phyloP scores from a whole-genome alignment of 2,888 invertebrate species.

The Papilio protenor region DNA sequence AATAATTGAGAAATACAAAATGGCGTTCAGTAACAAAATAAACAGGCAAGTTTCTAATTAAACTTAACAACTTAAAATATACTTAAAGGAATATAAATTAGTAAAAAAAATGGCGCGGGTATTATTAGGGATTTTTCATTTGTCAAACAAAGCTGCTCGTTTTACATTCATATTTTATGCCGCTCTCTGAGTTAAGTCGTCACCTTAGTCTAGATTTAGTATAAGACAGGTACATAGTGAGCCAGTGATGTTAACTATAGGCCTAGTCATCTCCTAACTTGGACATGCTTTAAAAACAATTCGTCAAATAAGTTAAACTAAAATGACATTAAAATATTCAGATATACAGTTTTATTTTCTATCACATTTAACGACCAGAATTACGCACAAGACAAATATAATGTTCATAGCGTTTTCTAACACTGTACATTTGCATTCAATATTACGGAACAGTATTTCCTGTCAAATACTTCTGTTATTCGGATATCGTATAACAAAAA shows the following conservation, averaged over 20 bases:
- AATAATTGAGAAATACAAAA: slow-evolving; percentile 14
- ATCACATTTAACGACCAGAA: neutral
- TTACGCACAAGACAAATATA: neutral
- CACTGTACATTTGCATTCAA: slow-evolving; percentile 3
- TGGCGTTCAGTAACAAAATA: neutral
- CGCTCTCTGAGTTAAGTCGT: neutral
- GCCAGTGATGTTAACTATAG: no score
- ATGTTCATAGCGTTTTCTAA: neutral
- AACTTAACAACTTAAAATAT: neutral
- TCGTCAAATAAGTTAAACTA: no score
- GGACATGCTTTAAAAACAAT: no score
- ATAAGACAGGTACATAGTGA: neutral
- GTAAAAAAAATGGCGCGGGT: neutral
- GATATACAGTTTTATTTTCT: neutral
- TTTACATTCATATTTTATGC: neutral
- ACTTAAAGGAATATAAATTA: neutral
- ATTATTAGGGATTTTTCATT: neutral
- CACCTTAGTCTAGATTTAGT: neutral
- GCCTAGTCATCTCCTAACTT: no score
- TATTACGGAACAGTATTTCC: neutral
- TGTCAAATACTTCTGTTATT: slow-evolving; percentile 20
- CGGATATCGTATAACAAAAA: slow-evolving; percentile 21
- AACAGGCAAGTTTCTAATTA: neutral
- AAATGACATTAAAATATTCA: no score
- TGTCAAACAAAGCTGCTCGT: neutral